Evolutionary conservation across 2,888 invertebrate species (phyloP), one percentile per base, ranked within the genome.

Genomic region (Hypselothyrea guttata): DNA sequence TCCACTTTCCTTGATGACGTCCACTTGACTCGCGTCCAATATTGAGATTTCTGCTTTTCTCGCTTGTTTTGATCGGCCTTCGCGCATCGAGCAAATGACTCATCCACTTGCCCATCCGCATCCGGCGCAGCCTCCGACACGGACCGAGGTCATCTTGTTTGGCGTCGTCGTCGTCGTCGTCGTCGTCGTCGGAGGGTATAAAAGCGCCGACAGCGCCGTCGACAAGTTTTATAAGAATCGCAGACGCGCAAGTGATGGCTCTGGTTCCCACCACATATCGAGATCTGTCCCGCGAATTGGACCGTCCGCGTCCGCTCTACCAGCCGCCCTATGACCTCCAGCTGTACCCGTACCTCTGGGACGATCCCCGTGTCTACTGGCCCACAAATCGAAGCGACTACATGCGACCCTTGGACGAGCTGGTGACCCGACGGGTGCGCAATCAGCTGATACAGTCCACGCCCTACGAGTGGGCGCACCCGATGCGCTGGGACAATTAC

Each of bases 321-420:
- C 73, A 57, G 30, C 71, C 74, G 4, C 59, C 79, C 0, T 79
- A 81, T 37, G 87, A 87, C 49, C 86, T 69, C 54, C 76, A 79
- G 56, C 48, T 84, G 16, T 85, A 87, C 70, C 87, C 88, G 12
- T 88, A 88, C 63, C 71, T 82, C 2, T 88, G 87, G 86, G 86
- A 88, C 31, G 88, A 88, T 66, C 68, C 86, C 7, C 84, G 86
- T 3, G n/a, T 73, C 28, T 81, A 65, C 67, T 84, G 79, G 83
- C 85, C 81, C 11, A 12, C 44, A 13, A 38, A n/a, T 35, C 5
- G 56, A 42, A 59, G 72, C 46, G 73, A 74, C n/a, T 53, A 75
- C 9, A 27, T 86, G 7, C 76, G 77, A 2, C 87, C 88, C 2
- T 42, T 88, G 73, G 88, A 88, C 12, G 88, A 88, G 33, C 55